These are phyloP conservation scores for Amblyornis subalaris DNA, from an alignment of 2,113 vertebrate species.

Conservation along the genomic window DNA sequence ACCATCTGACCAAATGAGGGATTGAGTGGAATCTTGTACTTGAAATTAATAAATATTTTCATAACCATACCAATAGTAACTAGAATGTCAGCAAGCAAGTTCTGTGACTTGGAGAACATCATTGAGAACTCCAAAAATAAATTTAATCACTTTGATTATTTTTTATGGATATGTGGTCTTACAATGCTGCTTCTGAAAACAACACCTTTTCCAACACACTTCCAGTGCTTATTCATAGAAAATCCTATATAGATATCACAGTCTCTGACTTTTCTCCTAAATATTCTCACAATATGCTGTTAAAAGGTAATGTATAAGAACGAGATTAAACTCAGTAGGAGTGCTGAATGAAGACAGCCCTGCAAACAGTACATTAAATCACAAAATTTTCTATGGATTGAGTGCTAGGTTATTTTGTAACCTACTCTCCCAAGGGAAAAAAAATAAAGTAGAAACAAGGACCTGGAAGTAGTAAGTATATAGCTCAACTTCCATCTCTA, in stretches of 20 bases:
- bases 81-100: neutral
- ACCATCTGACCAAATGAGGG: neutral
- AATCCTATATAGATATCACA: neutral
- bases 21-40: neutral
- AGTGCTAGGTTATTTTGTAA: neutral
- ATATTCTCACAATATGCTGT: neutral
- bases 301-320: constrained; percentile 6
- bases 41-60: neutral
- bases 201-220: neutral
- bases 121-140: neutral
- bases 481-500: neutral
- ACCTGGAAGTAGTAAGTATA: neutral
- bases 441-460: neutral
- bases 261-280: neutral
- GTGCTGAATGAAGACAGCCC: neutral
- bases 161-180: neutral
- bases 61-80: neutral
- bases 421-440: neutral
- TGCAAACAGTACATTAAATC: neutral
- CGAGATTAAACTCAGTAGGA: neutral
- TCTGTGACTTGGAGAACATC: neutral
- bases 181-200: neutral
- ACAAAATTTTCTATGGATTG: neutral
- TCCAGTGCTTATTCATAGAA: neutral
- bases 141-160: neutral